phyloP scores from a whole-genome alignment of 1,140 invertebrate genomes.

The Drosophila quadrilineata region DNA sequence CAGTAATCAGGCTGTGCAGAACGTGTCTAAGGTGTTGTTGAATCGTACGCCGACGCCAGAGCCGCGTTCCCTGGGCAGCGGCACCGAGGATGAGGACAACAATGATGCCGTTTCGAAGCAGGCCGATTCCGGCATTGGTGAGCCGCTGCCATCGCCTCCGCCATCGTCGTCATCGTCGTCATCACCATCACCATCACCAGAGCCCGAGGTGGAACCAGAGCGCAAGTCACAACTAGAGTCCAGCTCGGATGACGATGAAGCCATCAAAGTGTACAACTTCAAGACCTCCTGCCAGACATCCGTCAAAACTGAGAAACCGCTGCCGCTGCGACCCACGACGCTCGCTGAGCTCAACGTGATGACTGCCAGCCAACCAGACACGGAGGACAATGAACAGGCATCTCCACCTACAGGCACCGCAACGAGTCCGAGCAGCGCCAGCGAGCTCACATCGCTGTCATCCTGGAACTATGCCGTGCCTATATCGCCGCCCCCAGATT shows the following conservation, averaged over 20 bases:
- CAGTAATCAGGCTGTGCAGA: slow-evolving; percentile 50
- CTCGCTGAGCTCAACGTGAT: slow-evolving; percentile 54
- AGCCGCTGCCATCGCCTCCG: slow-evolving; percentile 54
- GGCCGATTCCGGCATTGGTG: slow-evolving; percentile 73
- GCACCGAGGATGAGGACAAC: slow-evolving; percentile 36
- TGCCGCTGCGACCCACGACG: slow-evolving; percentile 15
- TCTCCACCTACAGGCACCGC: slow-evolving; percentile 5
- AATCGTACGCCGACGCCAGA: slow-evolving; percentile 77
- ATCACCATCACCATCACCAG: slow-evolving; percentile 45
- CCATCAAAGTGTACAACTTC: slow-evolving; percentile 79
- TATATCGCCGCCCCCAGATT: slow-evolving; percentile 75
- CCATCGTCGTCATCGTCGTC: slow-evolving; percentile 49
- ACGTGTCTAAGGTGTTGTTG: slow-evolving; percentile 69
- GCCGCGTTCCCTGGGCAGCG: slow-evolving; percentile 63
- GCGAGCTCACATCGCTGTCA: slow-evolving; percentile 53
- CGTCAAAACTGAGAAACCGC: slow-evolving; percentile 32
- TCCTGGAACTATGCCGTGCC: slow-evolving; percentile 76
- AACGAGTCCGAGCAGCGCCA: slow-evolving; percentile 46
- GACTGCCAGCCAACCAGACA: slow-evolving; percentile 2
- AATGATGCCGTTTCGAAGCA: slow-evolving; percentile 70
- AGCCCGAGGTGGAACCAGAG: slow-evolving; percentile 3
- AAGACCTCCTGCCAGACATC: slow-evolving; percentile 75
- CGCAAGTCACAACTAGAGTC: slow-evolving; percentile 55
- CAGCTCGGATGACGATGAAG: slow-evolving; percentile 79
- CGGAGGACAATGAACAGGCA: neutral